Evolutionary conservation across 2,888 invertebrate species (phyloP).

Genomic region (Drosophila algonquin): DNA sequence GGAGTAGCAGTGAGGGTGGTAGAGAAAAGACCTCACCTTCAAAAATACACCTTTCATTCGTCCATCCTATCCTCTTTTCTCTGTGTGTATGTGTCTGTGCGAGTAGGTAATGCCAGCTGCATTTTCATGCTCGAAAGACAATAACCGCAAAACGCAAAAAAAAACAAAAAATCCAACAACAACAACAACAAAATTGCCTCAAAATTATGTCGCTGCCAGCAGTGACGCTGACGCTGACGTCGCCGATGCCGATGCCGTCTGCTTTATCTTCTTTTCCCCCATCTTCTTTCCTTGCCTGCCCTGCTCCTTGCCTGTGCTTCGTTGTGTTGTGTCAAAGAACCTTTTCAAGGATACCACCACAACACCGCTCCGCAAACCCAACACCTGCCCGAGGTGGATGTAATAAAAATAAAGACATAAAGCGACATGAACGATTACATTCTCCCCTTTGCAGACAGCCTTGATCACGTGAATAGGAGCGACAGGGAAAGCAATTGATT

Average conservation of each 20-base stretch:
- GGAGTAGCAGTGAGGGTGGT: constrained; percentile 11
- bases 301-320: constrained; percentile 35
- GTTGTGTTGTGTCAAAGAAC: constrained; percentile 76
- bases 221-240: constrained; percentile 20
- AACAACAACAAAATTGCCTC: constrained; percentile 16
- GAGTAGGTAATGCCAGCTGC: constrained; percentile 62
- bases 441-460: constrained; percentile 24
- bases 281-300: constrained; percentile 30
- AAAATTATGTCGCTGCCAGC: constrained; percentile 41
- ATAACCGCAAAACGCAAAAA: constrained; percentile 41
- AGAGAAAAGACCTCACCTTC: constrained; percentile 1
- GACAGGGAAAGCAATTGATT: neutral
- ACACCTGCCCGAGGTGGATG: constrained; percentile 44
- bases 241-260: constrained; percentile 29
- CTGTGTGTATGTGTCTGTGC: constrained; percentile 4
- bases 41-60: neutral
- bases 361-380: constrained; percentile 13
- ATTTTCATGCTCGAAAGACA: constrained; percentile 53
- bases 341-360: constrained; percentile 78
- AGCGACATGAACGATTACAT: constrained; percentile 12
- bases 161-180: neutral
- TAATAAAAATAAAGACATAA: constrained; percentile 34
- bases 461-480: neutral
- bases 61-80: constrained; percentile 35
- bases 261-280: constrained; percentile 20